Base-by-base conservation (phyloP, 2,797 vertebrate genomes). In the Bovichtus diacanthus region DNA sequence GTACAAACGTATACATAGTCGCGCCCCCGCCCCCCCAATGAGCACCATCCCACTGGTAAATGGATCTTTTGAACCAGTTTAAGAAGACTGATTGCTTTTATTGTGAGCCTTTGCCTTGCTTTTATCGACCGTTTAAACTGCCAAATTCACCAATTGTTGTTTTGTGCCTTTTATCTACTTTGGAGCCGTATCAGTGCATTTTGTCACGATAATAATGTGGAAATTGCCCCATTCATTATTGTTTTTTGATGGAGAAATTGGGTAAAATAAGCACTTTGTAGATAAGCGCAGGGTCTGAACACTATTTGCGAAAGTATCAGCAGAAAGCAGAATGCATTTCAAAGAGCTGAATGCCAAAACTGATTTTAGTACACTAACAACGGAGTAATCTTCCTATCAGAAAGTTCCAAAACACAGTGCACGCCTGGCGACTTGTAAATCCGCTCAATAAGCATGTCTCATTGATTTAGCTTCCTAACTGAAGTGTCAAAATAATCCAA, bases 181-280 rank as follows among this genome's bases (percentile, higher is more conserved):
- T 84, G 88, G 82, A 85, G 85, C 84, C 36, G 31, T 82, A 91
- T 90, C 86, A 87, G 83, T 86, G 76, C 77, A 51, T 88, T 88
- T 89, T 88, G 86, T 91, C 77, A 83, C 23, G 71, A 89, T 92
- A 88, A 92, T 87, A 89, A 90, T 87, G 87, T 87, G 81, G 75
- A 92, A 90, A 92, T 81, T 86, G 84, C 78, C 74, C 74, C 70
- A 79, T 84, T 91, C 83, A 85, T 88, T 88, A 90, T 83, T 87
- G 82, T 84, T 82, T 82, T 91, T 91, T 92, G 82, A 91, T 88
- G 80, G 82, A 89, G 76, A 90, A 90, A 90, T 89, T 68, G 88
- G 81, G 76, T 80, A 85, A 90, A 90, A 91, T 89, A 88, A 92
- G 84, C 90, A 91, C 89, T 91, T 90, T 91, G 91, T 82, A 90